Conservation (phyloP, 2,888 invertebrate genomes). For the Papilio protenor region DNA sequence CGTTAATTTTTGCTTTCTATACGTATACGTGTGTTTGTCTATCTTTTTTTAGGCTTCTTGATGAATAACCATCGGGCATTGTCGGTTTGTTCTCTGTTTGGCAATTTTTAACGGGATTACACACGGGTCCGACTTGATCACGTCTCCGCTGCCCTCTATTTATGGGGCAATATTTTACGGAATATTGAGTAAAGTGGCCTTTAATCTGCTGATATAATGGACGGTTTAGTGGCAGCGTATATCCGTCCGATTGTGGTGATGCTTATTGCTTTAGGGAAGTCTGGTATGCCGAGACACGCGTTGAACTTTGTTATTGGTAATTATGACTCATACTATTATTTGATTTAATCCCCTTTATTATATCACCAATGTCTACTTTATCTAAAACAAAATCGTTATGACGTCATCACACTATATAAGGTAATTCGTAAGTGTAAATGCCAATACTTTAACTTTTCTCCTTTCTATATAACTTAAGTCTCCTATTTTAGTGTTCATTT, state of each 20-base stretch:
- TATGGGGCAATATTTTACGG: slow-evolving; percentile 83
- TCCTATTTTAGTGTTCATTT: no score
- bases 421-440: background rate
- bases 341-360: background rate
- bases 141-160: slow-evolving; percentile 79
- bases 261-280: slow-evolving; percentile 66
- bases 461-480: no score
- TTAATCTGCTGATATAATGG: slow-evolving; percentile 83
- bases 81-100: slow-evolving; percentile 81
- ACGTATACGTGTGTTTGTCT: slow-evolving; percentile 56
- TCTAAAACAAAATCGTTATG: background rate
- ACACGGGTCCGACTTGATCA: slow-evolving; percentile 71
- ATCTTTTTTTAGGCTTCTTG: slow-evolving; percentile 74
- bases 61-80: slow-evolving; percentile 73
- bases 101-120: slow-evolving; percentile 84
- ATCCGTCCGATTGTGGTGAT: slow-evolving; percentile 71
- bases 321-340: slow-evolving; percentile 4
- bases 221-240: slow-evolving; percentile 63
- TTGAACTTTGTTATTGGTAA: slow-evolving; percentile 7
- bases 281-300: slow-evolving; percentile 57
- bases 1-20: background rate
- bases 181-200: slow-evolving; percentile 83
- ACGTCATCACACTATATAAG: background rate
- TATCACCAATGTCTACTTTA: background rate
- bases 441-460: no score